phyloP scores from a whole-genome alignment of 2,797 vertebrate species.

The Molossus alvarezi region DNA sequence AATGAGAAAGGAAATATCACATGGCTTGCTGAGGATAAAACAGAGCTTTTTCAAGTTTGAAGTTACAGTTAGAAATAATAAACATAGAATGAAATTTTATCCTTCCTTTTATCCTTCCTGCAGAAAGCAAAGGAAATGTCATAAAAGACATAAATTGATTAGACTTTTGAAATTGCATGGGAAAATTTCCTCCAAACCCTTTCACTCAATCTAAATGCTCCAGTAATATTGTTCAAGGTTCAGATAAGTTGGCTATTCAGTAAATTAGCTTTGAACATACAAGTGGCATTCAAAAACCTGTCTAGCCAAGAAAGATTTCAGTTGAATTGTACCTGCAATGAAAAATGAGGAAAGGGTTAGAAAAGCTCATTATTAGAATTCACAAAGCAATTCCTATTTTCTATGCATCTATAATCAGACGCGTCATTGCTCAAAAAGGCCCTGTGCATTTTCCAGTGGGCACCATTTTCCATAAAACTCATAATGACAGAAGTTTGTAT shows the following conservation, averaged over 20 bases:
- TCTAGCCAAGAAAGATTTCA: slow-evolving; percentile 77
- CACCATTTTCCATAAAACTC: slow-evolving; percentile 58
- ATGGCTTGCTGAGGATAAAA: slow-evolving; percentile 69
- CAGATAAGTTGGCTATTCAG: slow-evolving; percentile 77
- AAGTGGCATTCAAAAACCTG: slow-evolving; percentile 83
- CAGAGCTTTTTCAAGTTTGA: slow-evolving; percentile 74
- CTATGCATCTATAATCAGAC: slow-evolving; percentile 67
- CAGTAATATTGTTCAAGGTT: slow-evolving; percentile 75
- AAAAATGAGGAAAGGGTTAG: slow-evolving; percentile 66
- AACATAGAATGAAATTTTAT: slow-evolving; percentile 81
- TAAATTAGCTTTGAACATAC: slow-evolving; percentile 82
- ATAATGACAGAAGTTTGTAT: slow-evolving; percentile 26
- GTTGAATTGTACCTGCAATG: slow-evolving; percentile 68
- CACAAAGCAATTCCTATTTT: slow-evolving; percentile 67
- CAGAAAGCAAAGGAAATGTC: slow-evolving; percentile 77
- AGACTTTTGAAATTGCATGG: slow-evolving; percentile 82
- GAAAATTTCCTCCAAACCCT: slow-evolving; percentile 80
- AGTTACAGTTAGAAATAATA: slow-evolving; percentile 76
- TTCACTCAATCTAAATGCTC: slow-evolving; percentile 72
- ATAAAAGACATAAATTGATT: slow-evolving; percentile 82
- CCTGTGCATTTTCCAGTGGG: slow-evolving; percentile 18
- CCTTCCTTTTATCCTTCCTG: slow-evolving; percentile 42
- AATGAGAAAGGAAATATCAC: slow-evolving; percentile 76
- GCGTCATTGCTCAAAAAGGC: slow-evolving; percentile 54
- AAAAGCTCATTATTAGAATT: slow-evolving; percentile 77